These are phyloP conservation scores for Aldrovandia affinis DNA, from an alignment of 2,797 vertebrate genomes.

Conservation along the genomic window DNA sequence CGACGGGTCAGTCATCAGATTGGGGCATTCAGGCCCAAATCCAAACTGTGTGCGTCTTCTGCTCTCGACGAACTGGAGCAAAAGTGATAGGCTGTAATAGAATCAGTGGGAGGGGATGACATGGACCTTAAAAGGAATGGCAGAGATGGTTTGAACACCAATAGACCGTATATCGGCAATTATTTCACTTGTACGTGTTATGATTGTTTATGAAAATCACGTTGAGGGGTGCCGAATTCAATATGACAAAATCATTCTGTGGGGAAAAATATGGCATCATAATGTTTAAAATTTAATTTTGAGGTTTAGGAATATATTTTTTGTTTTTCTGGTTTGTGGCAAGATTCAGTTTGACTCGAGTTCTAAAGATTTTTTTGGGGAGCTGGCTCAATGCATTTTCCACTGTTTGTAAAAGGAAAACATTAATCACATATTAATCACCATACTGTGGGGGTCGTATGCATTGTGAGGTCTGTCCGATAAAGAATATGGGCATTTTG, in stretches of 20 bases:
- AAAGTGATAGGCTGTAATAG: constrained; percentile 59
- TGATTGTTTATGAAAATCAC: background rate
- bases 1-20: constrained; percentile 61
- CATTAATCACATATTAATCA: background rate
- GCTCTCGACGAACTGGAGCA: constrained; percentile 60
- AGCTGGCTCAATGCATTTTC: background rate
- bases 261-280: background rate
- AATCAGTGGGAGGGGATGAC: constrained; percentile 47
- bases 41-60: constrained; percentile 52
- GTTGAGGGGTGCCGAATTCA: background rate
- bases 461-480: no score
- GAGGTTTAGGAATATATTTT: background rate
- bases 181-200: background rate
- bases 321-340: background rate
- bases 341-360: background rate
- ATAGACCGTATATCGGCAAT: background rate
- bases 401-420: background rate
- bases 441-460: background rate
- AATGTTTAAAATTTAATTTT: background rate
- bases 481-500: background rate
- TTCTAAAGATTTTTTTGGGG: background rate
- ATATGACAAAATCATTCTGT: background rate
- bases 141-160: background rate
- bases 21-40: constrained; percentile 57
- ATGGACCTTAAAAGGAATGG: background rate